Evolutionary conservation across 2,113 vertebrate species (phyloP).

Genomic region (Motacilla alba): DNA sequence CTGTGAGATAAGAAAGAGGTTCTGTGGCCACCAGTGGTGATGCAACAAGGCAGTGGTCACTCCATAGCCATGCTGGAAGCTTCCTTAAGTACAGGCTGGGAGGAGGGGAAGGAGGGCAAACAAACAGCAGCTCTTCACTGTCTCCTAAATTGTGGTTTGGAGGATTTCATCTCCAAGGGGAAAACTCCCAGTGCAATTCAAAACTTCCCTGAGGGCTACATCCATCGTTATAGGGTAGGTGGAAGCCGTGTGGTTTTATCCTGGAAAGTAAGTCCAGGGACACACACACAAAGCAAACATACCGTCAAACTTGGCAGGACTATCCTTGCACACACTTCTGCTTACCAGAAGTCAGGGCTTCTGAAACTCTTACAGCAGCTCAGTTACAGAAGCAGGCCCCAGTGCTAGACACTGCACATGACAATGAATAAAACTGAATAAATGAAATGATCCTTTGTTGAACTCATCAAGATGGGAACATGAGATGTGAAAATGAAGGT

Average conservation of each 20-base stretch:
- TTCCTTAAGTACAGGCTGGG: background rate
- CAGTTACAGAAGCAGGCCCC: background rate
- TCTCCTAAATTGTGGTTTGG: background rate
- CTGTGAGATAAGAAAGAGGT: background rate
- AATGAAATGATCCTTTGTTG: background rate
- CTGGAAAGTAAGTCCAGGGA: background rate
- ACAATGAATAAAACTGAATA: background rate
- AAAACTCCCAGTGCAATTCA: background rate
- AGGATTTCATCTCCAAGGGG: background rate
- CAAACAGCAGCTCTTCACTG: background rate
- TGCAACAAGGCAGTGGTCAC: background rate
- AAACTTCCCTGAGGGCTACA: background rate
- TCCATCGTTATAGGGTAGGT: background rate
- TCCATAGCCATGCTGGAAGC: accelerated
- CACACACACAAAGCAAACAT: background rate
- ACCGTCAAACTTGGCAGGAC: background rate
- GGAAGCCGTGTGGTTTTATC: background rate
- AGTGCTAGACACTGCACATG: background rate
- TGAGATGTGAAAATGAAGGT: background rate
- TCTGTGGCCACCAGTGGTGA: background rate
- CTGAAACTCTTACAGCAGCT: background rate
- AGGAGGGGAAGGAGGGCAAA: background rate
- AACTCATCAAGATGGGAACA: background rate
- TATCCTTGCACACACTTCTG: background rate
- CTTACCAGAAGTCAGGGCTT: background rate